These are phyloP conservation scores for Himalopsyche tibetana DNA, from an alignment of 2,888 invertebrate genomes.

Conservation along the genomic window DNA sequence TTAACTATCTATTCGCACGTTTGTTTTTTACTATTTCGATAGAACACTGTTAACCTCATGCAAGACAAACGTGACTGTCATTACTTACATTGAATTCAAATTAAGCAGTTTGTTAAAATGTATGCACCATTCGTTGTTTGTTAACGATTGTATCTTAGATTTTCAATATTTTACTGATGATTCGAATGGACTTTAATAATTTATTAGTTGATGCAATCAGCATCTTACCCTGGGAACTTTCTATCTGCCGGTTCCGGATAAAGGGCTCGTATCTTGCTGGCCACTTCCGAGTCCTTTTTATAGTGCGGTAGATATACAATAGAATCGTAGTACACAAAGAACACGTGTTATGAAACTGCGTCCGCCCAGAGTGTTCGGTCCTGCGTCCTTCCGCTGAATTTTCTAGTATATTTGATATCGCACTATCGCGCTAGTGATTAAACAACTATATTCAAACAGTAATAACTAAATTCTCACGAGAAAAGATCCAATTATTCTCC, in stretches of 20 bases:
- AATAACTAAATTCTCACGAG: slow-evolving; percentile 61
- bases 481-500: slow-evolving; percentile 63
- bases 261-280: slow-evolving; percentile 27
- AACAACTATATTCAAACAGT: slow-evolving; percentile 29
- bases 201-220: no score
- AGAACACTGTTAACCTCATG: not conserved
- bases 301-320: slow-evolving; percentile 28
- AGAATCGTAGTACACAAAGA: slow-evolving; percentile 17
- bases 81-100: no score
- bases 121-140: no score
- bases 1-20: not conserved
- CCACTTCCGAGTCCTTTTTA: slow-evolving; percentile 28
- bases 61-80: no score
- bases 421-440: slow-evolving; percentile 38
- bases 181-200: no score
- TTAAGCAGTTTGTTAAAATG: no score
- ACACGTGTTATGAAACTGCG: slow-evolving; percentile 35
- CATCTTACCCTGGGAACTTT: slow-evolving; percentile 15
- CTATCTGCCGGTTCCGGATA: not conserved
- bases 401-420: slow-evolving; percentile 27
- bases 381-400: slow-evolving; percentile 24
- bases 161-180: no score
- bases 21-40: slow-evolving; percentile 6
- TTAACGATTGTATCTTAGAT: no score
- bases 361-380: not conserved